Conservation (phyloP, 37 sponge, comb jelly and placozoan species). For the Aplysina aerophoba region DNA sequence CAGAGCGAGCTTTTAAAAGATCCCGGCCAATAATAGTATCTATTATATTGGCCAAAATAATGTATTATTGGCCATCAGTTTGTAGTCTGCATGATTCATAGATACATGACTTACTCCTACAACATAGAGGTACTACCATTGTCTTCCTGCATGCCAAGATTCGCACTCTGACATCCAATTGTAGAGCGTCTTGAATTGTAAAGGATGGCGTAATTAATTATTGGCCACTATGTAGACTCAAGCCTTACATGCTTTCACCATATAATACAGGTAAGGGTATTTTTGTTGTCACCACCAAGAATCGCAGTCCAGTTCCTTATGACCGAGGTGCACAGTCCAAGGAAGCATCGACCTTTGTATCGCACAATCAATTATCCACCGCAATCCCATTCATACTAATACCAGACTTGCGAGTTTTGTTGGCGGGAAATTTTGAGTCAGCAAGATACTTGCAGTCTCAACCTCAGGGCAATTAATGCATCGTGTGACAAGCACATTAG, state of each 20-base stretch:
- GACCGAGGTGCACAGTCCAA: constrained; percentile 8
- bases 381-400: background rate
- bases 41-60: background rate
- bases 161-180: background rate
- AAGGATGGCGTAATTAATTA: background rate
- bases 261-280: constrained; percentile 3
- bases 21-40: background rate
- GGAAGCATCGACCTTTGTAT: background rate
- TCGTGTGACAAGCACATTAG: too few species aligned
- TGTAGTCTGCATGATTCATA: background rate
- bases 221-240: background rate
- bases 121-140: background rate
- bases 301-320: background rate
- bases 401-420: background rate
- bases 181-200: background rate
- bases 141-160: background rate
- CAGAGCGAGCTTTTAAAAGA: background rate
- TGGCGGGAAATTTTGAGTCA: too few species aligned
- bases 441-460: too few species aligned
- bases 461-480: too few species aligned
- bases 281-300: background rate
- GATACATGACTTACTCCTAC: background rate
- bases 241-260: background rate
- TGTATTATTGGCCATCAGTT: constrained; percentile 3
- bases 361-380: background rate